Base-by-base conservation (phyloP, 2,797 vertebrate species). In the Aselliscus stoliczkanus region DNA sequence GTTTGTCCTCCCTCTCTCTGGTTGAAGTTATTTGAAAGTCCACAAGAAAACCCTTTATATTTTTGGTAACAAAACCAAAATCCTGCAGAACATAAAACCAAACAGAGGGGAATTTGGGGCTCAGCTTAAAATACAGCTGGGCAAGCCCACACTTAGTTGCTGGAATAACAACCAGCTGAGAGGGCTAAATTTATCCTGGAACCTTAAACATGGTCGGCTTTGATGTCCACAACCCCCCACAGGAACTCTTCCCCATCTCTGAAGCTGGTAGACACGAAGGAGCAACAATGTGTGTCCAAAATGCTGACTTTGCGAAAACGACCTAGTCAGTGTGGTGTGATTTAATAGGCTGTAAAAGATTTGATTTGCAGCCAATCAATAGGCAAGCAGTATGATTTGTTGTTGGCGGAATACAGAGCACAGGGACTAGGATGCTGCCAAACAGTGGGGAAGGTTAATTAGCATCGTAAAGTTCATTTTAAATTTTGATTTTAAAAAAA, bases 121-220 rank as follows among this genome's bases (percentile, higher is more conserved):
- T 96, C 76, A 76, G 94, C 94, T 95, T 97, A 96, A 96, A 95
- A 96, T 96, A 96, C 96, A 97, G 95, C 95, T 93, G 95, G 96
- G 93, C 65, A 95, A 96, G 79, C 93, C 96, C 86, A 96, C 94
- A 96, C 86, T 94, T 87, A 80, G 95, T 87, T 95, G 80, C 94
- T 97, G 69, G 86, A 96, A 96, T 94, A 97, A 88, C 85, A 96
- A 79, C 79, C 94, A 97, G 93, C 88, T 80, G 37, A 82, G 70
- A 95, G 21, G 50, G 9, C 93, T 97, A 96, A 96, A 93, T 97
- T 97, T 97, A 97, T 93, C 94, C 14, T 69, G 37, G 70, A 95
- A 84, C 54, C 86, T 97, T 90, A 93, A 96, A 93, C 56, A 64
- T 4, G 89, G 95, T 85, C 90, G 86, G 44, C 88, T 82, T 69